These are phyloP conservation scores for Engraulis encrasicolus DNA, from an alignment of 2,113 vertebrate species.

Conservation along the genomic window DNA sequence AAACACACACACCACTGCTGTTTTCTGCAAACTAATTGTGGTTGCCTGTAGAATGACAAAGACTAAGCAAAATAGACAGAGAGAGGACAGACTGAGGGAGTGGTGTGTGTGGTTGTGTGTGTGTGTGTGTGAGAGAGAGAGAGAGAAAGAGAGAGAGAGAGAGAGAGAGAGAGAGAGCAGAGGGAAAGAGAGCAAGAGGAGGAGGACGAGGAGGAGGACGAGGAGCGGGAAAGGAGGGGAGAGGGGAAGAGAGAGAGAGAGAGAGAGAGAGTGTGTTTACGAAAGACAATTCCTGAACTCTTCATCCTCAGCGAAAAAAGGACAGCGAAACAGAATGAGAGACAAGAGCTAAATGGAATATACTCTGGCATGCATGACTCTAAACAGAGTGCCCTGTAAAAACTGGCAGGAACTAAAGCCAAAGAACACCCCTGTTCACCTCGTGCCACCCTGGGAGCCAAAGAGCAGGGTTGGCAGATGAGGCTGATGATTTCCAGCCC, in stretches of 20 bases:
- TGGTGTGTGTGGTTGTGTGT: too few species aligned
- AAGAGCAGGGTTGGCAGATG: neutral
- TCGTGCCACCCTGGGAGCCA: neutral
- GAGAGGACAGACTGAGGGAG: neutral
- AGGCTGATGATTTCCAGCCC: too few species aligned
- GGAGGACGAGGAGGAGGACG: neutral
- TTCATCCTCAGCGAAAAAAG: neutral
- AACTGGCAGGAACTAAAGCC: neutral
- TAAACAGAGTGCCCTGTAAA: constrained; percentile 10
- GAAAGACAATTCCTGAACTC: neutral
- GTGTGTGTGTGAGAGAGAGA: neutral
- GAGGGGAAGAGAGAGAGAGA: neutral
- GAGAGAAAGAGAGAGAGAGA: neutral
- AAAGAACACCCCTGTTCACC: neutral
- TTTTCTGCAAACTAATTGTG: neutral
- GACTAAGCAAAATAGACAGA: neutral
- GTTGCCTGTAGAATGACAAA: neutral
- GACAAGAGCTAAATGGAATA: neutral
- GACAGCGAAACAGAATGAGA: neutral
- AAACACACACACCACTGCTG: neutral
- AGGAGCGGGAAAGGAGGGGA: neutral
- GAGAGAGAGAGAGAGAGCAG: neutral
- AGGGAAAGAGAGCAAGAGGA: neutral
- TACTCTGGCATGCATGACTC: neutral
- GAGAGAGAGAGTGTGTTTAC: neutral